phyloP scores from a whole-genome alignment of 2,888 invertebrate species.

The Allolobophora icterica region DNA sequence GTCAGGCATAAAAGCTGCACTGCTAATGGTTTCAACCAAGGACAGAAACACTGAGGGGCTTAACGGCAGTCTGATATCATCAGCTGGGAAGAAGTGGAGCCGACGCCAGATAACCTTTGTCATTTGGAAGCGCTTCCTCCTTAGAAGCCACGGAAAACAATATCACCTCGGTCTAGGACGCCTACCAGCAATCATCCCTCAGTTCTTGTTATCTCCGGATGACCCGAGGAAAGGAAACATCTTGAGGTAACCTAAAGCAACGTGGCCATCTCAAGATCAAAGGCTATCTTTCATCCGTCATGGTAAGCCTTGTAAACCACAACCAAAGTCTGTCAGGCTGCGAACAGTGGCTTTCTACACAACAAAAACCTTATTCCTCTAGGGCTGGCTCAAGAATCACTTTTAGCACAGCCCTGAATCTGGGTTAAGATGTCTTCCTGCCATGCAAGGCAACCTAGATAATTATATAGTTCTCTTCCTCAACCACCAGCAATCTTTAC shows the following conservation, averaged over 20 bases:
- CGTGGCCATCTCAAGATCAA: neutral
- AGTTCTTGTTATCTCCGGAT: neutral
- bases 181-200: neutral
- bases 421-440: neutral
- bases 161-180: neutral
- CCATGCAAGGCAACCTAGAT: neutral
- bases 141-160: neutral
- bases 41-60: neutral
- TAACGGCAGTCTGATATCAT: neutral
- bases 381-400: slow-evolving; percentile 14
- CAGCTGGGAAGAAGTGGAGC: neutral
- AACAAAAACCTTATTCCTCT: neutral
- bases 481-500: neutral
- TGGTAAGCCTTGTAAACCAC: neutral
- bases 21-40: neutral
- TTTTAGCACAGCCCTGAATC: neutral
- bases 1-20: neutral
- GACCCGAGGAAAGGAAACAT: slow-evolving; percentile 17
- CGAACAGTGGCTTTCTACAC: neutral
- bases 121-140: slow-evolving; percentile 2
- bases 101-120: neutral
- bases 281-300: neutral
- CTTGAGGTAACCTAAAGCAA: neutral
- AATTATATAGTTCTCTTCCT: neutral
- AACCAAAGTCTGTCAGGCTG: neutral